Conservation (phyloP, 2,888 invertebrate species). For the Hedya salicella region DNA sequence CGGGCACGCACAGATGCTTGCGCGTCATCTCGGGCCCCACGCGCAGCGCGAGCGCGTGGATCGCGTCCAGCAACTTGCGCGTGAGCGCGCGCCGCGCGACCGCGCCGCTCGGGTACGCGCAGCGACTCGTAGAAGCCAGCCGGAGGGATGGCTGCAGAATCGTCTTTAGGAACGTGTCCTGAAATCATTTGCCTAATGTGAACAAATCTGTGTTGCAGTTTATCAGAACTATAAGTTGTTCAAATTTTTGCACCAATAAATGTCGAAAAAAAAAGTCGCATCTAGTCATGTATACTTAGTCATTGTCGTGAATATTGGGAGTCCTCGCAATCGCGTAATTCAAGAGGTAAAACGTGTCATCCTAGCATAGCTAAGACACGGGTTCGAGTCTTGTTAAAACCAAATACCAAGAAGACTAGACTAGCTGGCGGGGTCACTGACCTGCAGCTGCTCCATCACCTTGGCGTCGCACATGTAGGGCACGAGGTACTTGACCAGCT, state of each 20-base stretch:
- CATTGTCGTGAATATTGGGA: too few relatives aligned
- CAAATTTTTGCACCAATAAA: too few relatives aligned
- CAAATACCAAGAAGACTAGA: too few relatives aligned
- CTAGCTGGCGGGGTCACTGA: slow-evolving; percentile 65
- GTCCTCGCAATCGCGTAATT: too few relatives aligned
- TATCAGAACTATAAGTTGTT: too few relatives aligned
- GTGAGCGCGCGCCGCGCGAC: slow-evolving; percentile 90
- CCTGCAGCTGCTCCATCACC: slow-evolving; percentile 94
- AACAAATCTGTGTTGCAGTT: too few relatives aligned
- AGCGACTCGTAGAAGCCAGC: slow-evolving; percentile 91
- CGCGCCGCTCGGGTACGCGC: slow-evolving; percentile 92
- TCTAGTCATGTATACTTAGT: too few relatives aligned
- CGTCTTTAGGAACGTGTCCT: slow-evolving; percentile 94
- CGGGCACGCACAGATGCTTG: slow-evolving; percentile 89
- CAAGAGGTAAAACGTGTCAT: too few relatives aligned
- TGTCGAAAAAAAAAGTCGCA: too few relatives aligned
- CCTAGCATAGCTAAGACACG: too few relatives aligned
- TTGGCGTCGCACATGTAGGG: slow-evolving; percentile 93
- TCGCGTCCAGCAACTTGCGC: slow-evolving; percentile 91
- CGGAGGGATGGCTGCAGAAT: slow-evolving; percentile 93
- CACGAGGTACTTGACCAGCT: slow-evolving; percentile 91
- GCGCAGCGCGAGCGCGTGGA: slow-evolving; percentile 91
- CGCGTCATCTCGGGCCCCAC: slow-evolving; percentile 92
- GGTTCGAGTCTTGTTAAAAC: too few relatives aligned
- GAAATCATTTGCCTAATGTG: slow-evolving; percentile 49